Base-by-base conservation (phyloP, 2,113 vertebrate species). In the Clarias macrocephalus region DNA sequence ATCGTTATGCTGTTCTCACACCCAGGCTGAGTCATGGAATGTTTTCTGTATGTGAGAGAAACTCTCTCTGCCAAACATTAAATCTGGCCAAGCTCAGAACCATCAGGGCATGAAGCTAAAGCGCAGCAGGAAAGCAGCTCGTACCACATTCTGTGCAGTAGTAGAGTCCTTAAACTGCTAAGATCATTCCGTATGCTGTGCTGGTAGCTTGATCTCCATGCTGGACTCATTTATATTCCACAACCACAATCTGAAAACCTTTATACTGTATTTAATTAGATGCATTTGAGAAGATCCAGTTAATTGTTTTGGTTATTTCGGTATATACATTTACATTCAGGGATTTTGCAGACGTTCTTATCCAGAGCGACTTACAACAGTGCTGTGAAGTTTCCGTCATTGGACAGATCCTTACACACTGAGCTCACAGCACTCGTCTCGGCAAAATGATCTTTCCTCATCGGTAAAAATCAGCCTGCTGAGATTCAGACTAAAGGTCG, bases 21-120 rank as follows among this genome's bases (percentile, higher is more conserved):
- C 63, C n/a, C 81, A 63, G 84, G 70, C 72, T 88, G 84, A 84
- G 65, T 90, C 76, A 84, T 73, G 81, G 65, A 90, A 88, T 68
- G 63, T 56, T 37, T 25, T 59, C 57, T 80, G 72, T 62, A 63
- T 59, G 79, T 65, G 81, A 21, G 33, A 37, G 18, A 37, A 72
- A 72, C 16, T 37, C 66, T 70, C 5, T 73, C 37, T 21, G n/a
- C 76, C 76, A 80, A 59, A 11, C 76, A 18, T 30, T 0, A 80
- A 28, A 30, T 80, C 52, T 79, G 76, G 76, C 54, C 76, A 30
- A 59, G 54, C 76, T 80, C n/a, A 57, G 52, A 30, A 79, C 15
- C 54, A 30, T 79, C 12, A 80, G 54, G 16, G 11, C n/a, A 80
- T 10, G 54, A 57, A 59, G 30, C 54, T 21, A 9, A 10, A 28